Base-by-base conservation (phyloP, 2,888 invertebrate species). In the Lycocerus yunnanus region DNA sequence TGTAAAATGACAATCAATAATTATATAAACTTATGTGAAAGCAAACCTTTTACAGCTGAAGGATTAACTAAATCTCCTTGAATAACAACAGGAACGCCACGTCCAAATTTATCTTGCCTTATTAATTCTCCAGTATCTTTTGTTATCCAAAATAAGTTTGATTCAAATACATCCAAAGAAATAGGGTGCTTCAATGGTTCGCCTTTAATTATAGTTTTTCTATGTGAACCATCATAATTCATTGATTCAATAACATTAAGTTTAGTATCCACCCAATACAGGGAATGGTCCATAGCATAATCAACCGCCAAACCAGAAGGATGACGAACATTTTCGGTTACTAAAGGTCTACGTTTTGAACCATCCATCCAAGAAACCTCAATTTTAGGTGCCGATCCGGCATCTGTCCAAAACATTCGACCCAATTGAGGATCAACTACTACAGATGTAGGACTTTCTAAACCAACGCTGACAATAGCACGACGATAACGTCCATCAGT, bases 351-450 rank as follows among this genome's bases (percentile, higher is more conserved):
- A 2, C 97, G 90, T 84, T 96, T 94, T 0, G 94, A 94, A 0
- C 99, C 99, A 84, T 98, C 98, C 97, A 99, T 96, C 97, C 98
- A 98, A 1, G 97, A 92, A 3, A 93, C 92, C 86, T 98, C 98
- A 77, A 99, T 97, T 87, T 97, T 98, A 0, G 97, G 96, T 3
- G 93, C 92, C 0, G 93, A 92, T 5, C 98, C 97, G 0, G 95
- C 94, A 86, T 99, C 98, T 0, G 97, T 92, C 97, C 98, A 99
- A 87, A 95, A 96, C 91, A 98, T 93, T 78, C 92, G 89, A 1
- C 98, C 97, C 75, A 92, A 86, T 80, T 94, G 92, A 0, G 96
- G 96, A 88, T 98, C 97, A 0, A 98, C 91, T 0, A 92, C 97
- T 15, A 99, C 88, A 0, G 97, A 94, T 0, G 96, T 94, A 0